Conservation (phyloP, 1,140 invertebrate genomes). For the Drosophila sp. region DNA sequence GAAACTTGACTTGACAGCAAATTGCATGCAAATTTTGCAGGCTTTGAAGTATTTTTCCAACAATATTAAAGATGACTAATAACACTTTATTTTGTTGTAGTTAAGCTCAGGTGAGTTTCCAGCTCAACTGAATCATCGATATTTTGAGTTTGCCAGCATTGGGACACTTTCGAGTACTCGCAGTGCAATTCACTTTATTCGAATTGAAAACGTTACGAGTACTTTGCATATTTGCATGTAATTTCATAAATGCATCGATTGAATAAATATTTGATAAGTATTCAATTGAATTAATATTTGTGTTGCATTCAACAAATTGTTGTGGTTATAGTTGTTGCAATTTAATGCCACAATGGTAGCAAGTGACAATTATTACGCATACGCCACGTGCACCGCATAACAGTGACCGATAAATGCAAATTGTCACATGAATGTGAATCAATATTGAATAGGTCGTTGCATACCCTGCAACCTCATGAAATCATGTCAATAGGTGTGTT, state of each 20-base stretch:
- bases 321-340: slow-evolving; percentile 34
- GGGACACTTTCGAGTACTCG: not conserved
- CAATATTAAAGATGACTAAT: slow-evolving; percentile 29
- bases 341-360: slow-evolving; percentile 50
- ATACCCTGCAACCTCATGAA: slow-evolving; percentile 7
- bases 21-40: slow-evolving; percentile 63
- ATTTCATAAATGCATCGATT: slow-evolving; percentile 14
- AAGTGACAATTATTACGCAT: slow-evolving; percentile 69
- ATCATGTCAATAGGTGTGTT: not conserved
- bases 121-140: slow-evolving; percentile 7
- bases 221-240: slow-evolving; percentile 9
- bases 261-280: slow-evolving; percentile 65
- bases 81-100: not conserved
- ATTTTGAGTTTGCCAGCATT: not conserved
- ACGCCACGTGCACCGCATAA: slow-evolving; percentile 64
- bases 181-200: slow-evolving; percentile 4
- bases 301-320: slow-evolving; percentile 65
- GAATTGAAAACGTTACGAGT: not conserved
- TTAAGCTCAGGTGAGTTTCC: slow-evolving; percentile 6
- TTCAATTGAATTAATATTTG: slow-evolving; percentile 55
- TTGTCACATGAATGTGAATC: slow-evolving; percentile 32
- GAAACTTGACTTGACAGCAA: slow-evolving; percentile 32
- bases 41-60: not conserved
- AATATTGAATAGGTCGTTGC: slow-evolving; percentile 31
- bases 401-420: slow-evolving; percentile 28